Conservation (phyloP, 2,113 vertebrate genomes). For the Sarotherodon lohbergeri region DNA sequence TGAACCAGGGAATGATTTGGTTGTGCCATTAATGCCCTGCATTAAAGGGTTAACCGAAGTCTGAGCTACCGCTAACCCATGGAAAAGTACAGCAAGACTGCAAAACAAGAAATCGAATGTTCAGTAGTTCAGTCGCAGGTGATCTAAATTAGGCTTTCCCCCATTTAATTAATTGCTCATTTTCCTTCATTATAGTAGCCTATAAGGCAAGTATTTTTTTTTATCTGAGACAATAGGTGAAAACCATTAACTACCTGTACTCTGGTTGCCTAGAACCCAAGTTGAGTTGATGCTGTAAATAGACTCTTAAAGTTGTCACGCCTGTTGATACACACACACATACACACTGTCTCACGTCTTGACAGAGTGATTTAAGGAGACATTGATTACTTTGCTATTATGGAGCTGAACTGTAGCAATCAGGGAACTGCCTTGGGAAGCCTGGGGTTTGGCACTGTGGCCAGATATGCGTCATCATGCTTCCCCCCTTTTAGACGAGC, state of each 20-base stretch:
- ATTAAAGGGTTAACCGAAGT: not conserved
- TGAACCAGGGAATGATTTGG: not conserved
- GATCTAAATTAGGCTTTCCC: not conserved
- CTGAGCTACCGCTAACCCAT: not conserved
- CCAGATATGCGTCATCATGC: slow-evolving; percentile 16
- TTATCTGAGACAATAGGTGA: not conserved
- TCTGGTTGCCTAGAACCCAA: not conserved
- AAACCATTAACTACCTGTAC: not conserved
- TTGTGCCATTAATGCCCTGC: not conserved
- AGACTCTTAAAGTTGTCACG: not conserved
- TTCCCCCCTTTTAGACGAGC: slow-evolving; percentile 13
- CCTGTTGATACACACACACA: not conserved
- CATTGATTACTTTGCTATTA: slow-evolving; percentile 36
- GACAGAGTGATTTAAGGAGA: slow-evolving; percentile 38
- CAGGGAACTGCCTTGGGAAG: slow-evolving; percentile 20
- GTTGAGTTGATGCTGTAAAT: not conserved
- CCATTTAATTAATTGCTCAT: not conserved
- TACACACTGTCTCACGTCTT: not conserved
- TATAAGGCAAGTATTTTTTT: not conserved
- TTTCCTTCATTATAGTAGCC: not conserved
- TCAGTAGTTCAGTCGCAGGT: not conserved
- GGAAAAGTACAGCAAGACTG: not conserved
- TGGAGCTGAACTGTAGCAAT: slow-evolving; percentile 30
- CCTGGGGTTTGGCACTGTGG: slow-evolving; percentile 43
- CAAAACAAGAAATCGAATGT: not conserved